Base-by-base conservation (phyloP, 2,113 vertebrate genomes). In the Melanocharis versteri region DNA sequence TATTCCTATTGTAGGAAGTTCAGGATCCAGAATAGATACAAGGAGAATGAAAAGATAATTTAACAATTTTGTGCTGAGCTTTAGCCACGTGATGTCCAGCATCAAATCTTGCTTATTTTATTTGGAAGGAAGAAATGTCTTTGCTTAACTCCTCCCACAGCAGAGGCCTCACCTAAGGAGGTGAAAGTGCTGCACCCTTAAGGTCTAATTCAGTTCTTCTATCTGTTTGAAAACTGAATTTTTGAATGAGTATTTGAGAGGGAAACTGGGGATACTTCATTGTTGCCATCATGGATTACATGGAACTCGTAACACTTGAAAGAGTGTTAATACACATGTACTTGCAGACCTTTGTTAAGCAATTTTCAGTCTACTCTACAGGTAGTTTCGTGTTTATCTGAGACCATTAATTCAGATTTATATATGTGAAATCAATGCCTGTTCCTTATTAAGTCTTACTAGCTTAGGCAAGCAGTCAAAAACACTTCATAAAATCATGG, bases 371-470 rank as follows among this genome's bases (percentile, higher is more conserved):
- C 66, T 28, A 40, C 35, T 56, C 45, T 7, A 64, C n/a, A 89
- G 71, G 79, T 73, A 83, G 65, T 86, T 88, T 47, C 37, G n/a
- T 91, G 56, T 88, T 97, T 97, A 95, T 68, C 85, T 35, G 68
- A 92, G 56, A 48, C 62, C 45, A 62, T 58, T 93, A 89, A 83
- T 94, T 91, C 87, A 87, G 89, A 82, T 89, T 91, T 94, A 81
- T 89, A 81, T 5, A 90, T n/a, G 35, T 83, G 54, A 95, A 95
- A 96, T 96, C 94, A 93, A 93, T 93, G 87, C 62, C 71, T 90
- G 90, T 62, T 93, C 89, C 90, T 44, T 60, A 86, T 73, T 86
- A 93, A 83, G 64, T 17, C 71, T 60, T 66, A 60, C 62, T 73
- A 64, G 71, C 54, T 90, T 81, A 93, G 88, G 56, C 68, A 92